Evolutionary conservation across 2,113 vertebrate genomes (phyloP), one percentile per base, ranked within the genome.

Genomic region (Mus spicilegus): DNA sequence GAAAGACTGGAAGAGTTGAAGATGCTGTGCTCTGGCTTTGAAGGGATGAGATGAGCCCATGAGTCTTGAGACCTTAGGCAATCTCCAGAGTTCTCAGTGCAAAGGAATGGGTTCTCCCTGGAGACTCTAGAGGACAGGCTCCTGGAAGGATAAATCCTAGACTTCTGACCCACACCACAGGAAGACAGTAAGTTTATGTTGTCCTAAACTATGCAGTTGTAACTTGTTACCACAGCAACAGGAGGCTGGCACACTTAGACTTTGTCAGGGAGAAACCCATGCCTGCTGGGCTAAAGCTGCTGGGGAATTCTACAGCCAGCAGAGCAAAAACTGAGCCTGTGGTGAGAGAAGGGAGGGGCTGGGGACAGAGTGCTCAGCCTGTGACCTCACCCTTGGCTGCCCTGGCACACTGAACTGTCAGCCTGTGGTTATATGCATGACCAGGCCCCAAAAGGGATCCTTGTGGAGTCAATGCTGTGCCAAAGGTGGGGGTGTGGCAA

Each of bases 371-470:
- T 84, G 95, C 87, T 96, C 91, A 90, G 91, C 96, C 96, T 24
- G 39, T 97, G 96, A 96, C 94, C 97, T 97, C 96, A 96, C 87
- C 95, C 93, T 95, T 97, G 96, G 97, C 93, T 85, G 95, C 86
- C 93, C 94, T 93, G 90, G 95, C 88, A 94, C 97, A 95, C 91
- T 61, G 92, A 90, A 10, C 97, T 97, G 97, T 97, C 97, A 95
- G 93, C 90, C 87, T 4, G 10, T 20, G 36, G 91, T 98, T 96
- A 77, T 42, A 97, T 92, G 97, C 97, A 96, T 97, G 95, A 97
- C 94, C 96, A 94, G 90, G 65, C 97, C 92, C 92, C 96, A 86
- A 97, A 98, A 97, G 96, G 76, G 95, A 96, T 96, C 90, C 81
- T 95, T 86, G 88, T 36, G 77, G 24, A 95, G 82, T 77, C 97